These are phyloP conservation scores for Streblospio benedicti DNA, from an alignment of 1,140 invertebrate genomes.

Conservation along the genomic window DNA sequence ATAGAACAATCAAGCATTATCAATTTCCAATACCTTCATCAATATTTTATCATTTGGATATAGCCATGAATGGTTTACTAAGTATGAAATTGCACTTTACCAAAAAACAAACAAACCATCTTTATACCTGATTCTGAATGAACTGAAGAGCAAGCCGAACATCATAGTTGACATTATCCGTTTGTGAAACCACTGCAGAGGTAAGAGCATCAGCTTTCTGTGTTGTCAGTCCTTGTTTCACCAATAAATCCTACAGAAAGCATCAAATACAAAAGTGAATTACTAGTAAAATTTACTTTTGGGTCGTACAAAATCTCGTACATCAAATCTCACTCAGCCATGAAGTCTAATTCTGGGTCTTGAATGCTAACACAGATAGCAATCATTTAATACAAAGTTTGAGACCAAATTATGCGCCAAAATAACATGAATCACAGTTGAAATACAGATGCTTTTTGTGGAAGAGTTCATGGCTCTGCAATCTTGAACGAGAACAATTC, in stretches of 20 bases:
- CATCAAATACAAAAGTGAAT: not conserved
- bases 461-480: too few species aligned
- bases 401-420: too few species aligned
- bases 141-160: conserved; percentile 58
- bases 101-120: not conserved
- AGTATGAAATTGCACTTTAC: not conserved
- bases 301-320: conserved; percentile 37
- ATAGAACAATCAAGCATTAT: conserved; percentile 8
- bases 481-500: too few species aligned
- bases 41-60: too few species aligned
- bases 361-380: too few species aligned
- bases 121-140: conserved; percentile 33
- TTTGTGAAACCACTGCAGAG: conserved; percentile 58
- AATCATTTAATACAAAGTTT: too few species aligned
- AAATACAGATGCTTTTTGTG: too few species aligned
- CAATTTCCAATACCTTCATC: not conserved
- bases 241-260: conserved; percentile 66
- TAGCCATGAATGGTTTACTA: not conserved
- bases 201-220: conserved; percentile 70
- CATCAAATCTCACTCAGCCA: conserved; percentile 22
- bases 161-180: conserved; percentile 60
- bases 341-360: too few species aligned
- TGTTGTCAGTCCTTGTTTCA: conserved; percentile 79
- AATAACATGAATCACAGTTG: too few species aligned
- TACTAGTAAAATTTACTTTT: conserved; percentile 23